These are phyloP conservation scores for Xenopus laevis DNA, from an alignment of 2,113 vertebrate genomes.

Conservation along the genomic window DNA sequence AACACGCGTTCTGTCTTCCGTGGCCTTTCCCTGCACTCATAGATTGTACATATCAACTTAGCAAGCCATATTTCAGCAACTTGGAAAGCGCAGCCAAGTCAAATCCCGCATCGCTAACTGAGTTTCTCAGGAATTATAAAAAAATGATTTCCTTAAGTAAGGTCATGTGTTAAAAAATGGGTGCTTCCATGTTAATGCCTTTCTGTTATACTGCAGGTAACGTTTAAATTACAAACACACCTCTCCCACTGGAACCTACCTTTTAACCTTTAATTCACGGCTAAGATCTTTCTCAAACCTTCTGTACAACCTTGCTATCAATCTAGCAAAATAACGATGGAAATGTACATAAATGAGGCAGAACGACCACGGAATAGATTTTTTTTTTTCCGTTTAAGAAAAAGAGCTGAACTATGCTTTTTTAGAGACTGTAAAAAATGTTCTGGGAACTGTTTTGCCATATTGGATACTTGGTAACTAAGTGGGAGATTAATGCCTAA, in stretches of 20 bases:
- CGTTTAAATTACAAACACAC: constrained; percentile 48
- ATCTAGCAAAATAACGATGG: constrained; percentile 36
- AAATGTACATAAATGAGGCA: not conserved
- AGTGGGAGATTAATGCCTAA: constrained; percentile 8
- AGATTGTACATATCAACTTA: constrained; percentile 7
- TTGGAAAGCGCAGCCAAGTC: not conserved
- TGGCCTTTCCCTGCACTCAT: constrained; percentile 14
- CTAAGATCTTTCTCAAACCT: not conserved
- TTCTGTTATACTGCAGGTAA: constrained; percentile 23
- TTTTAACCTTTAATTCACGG: constrained; percentile 41
- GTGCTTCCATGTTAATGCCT: constrained; percentile 20
- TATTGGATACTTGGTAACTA: constrained; percentile 19
- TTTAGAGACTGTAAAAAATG: not conserved
- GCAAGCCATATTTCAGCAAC: constrained; percentile 22
- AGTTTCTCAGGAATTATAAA: constrained; percentile 10
- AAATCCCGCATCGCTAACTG: not conserved
- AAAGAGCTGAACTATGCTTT: not conserved
- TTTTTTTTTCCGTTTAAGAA: not conserved
- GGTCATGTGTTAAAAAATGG: constrained; percentile 28
- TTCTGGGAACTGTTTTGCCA: constrained; percentile 4
- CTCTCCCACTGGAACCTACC: constrained; percentile 19
- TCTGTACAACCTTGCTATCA: constrained; percentile 15
- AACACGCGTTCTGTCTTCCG: not conserved
- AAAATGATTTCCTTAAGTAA: constrained; percentile 32
- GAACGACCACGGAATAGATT: not conserved